These are phyloP conservation scores for Graptemys geographica DNA, from an alignment of 2,797 vertebrate species.

Conservation along the genomic window DNA sequence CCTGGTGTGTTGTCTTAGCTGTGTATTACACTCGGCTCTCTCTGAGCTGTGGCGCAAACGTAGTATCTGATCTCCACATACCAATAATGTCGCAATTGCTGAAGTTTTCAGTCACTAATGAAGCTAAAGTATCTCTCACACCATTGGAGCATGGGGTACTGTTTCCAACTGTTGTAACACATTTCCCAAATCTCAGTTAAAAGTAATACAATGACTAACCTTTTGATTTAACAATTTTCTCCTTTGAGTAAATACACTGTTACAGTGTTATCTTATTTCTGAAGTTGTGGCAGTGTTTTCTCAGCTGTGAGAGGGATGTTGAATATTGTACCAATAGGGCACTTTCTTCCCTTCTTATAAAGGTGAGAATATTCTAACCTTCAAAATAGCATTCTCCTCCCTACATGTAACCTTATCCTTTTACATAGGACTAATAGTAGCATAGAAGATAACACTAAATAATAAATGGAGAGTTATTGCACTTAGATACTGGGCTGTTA, in stretches of 20 bases:
- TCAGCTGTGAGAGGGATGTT: background rate
- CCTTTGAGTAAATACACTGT: background rate
- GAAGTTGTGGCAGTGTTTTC: background rate
- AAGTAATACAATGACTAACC: background rate
- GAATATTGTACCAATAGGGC: background rate
- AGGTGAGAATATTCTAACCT: background rate
- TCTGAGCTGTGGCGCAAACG: too few species aligned
- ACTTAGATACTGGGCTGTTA: slow-evolving; percentile 34
- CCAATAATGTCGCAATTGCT: rapidly evolving
- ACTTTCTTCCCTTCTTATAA: background rate
- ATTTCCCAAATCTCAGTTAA: background rate
- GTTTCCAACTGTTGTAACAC: background rate
- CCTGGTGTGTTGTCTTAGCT: background rate
- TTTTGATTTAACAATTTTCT: background rate
- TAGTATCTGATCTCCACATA: too few species aligned
- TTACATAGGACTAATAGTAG: background rate
- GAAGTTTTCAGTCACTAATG: background rate
- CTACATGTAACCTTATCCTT: rapidly evolving
- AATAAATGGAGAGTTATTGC: slow-evolving; percentile 11
- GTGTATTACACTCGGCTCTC: background rate
- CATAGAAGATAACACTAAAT: background rate
- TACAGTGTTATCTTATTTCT: slow-evolving; percentile 2
- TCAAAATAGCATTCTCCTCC: background rate
- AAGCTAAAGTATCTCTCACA: background rate
- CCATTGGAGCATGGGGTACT: background rate